Conservation (phyloP, 2,888 invertebrate species). For the Pyrochroa serraticornis region DNA sequence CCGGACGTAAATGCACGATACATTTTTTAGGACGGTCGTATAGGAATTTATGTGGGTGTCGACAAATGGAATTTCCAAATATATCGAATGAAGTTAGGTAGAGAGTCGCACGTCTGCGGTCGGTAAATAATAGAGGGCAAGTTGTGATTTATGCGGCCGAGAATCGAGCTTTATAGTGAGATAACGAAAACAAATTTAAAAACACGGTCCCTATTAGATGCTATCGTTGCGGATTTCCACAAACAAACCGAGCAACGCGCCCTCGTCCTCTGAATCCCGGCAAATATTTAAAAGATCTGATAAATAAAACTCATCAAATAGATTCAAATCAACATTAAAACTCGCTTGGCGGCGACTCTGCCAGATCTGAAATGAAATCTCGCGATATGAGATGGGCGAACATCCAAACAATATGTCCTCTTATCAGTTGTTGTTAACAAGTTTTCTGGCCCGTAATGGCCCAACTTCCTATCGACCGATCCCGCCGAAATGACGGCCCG, state of each 20-base stretch:
- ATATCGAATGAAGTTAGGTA: constrained; percentile 32
- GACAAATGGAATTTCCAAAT: constrained; percentile 36
- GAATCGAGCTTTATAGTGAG: constrained; percentile 46
- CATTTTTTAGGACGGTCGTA: constrained; percentile 26
- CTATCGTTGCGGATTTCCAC: constrained; percentile 48
- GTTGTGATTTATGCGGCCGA: constrained; percentile 44
- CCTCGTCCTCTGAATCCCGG: constrained; percentile 2
- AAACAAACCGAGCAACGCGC: constrained; percentile 39
- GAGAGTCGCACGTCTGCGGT: constrained; percentile 30
- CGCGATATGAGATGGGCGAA: constrained; percentile 53
- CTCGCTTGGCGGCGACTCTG: constrained; percentile 44
- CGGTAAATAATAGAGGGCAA: constrained; percentile 39
- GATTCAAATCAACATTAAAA: constrained; percentile 59
- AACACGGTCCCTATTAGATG: constrained; percentile 50
- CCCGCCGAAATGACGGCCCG: constrained; percentile 41
- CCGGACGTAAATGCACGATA: constrained; percentile 18
- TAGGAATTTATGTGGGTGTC: constrained; percentile 25
- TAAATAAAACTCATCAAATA: constrained; percentile 59
- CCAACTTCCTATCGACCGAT: constrained; percentile 51
- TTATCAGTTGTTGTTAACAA: constrained; percentile 58
- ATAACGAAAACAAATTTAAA: constrained; percentile 52
- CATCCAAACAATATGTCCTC: constrained; percentile 58
- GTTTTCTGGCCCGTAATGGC: constrained; percentile 56
- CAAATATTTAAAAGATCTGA: constrained; percentile 51
- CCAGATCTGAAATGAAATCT: constrained; percentile 58